Conservation (phyloP, 2,797 vertebrate genomes). For the Limnodromus scolopaceus region DNA sequence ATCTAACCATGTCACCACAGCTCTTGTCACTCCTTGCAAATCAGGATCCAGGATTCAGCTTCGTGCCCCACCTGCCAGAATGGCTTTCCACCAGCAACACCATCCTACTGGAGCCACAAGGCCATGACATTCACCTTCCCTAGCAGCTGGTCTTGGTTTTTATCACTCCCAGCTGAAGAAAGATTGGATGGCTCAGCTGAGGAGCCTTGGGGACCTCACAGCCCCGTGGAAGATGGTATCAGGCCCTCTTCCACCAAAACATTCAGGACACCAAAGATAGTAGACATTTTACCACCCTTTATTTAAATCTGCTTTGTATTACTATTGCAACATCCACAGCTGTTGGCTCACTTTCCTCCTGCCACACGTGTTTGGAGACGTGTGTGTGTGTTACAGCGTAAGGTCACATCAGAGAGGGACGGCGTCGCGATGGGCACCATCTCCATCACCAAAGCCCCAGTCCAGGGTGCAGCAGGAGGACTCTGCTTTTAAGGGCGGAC, state of each 20-base stretch:
- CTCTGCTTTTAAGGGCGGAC: neutral
- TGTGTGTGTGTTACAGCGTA: neutral
- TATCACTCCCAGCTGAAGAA: neutral
- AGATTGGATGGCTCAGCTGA: neutral
- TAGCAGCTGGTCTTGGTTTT: rapidly evolving
- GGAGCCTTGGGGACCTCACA: neutral
- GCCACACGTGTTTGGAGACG: neutral
- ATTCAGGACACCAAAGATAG: too few relatives aligned
- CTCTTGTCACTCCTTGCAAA: neutral
- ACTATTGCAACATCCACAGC: neutral
- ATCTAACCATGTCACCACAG: neutral
- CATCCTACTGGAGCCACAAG: too few relatives aligned
- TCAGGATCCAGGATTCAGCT: neutral
- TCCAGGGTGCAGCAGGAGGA: rapidly evolving
- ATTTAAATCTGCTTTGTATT: neutral
- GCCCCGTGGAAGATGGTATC: neutral
- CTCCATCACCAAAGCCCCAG: neutral
- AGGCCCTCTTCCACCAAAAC: neutral
- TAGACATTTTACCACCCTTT: neutral
- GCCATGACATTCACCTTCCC: neutral
- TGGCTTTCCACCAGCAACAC: neutral
- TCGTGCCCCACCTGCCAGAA: neutral
- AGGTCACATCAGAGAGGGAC: too few relatives aligned
- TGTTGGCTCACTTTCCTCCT: neutral
- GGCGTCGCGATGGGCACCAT: rapidly evolving